These are phyloP conservation scores for Callopanchax toddi DNA, from an alignment of 2,113 vertebrate genomes.

Conservation along the genomic window DNA sequence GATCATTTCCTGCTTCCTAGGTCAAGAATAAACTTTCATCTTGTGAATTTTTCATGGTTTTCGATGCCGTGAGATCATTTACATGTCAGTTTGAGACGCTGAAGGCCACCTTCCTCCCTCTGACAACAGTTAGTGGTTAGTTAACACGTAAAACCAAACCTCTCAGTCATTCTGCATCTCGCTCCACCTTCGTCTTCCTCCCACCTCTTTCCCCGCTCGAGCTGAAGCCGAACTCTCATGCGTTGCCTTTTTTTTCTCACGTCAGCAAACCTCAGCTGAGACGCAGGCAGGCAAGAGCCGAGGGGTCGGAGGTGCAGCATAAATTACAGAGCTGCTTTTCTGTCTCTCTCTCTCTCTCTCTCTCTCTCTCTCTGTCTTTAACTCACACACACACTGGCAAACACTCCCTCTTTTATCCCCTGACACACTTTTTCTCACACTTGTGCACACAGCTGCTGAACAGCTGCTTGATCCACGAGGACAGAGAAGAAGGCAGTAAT, in stretches of 20 bases:
- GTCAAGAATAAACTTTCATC: neutral
- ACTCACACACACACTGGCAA: conserved; percentile 37
- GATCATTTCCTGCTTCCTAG: neutral
- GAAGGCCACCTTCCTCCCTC: conserved; percentile 8
- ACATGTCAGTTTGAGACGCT: conserved; percentile 9
- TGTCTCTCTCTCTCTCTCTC: conserved; percentile 25
- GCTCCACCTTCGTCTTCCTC: conserved; percentile 38
- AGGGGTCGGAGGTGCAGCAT: conserved; percentile 63
- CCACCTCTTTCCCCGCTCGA: conserved; percentile 32
- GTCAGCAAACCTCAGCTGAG: conserved; percentile 66
- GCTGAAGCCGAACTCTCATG: conserved; percentile 34
- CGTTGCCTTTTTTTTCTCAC: conserved; percentile 36
- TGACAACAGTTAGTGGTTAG: conserved; percentile 18
- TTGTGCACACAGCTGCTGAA: conserved; percentile 64
- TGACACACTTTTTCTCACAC: conserved; percentile 62
- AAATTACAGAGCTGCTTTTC: conserved; percentile 57
- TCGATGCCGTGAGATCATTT: neutral
- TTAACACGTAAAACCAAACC: conserved; percentile 29
- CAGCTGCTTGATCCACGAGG: conserved; percentile 67
- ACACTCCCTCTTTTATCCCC: conserved; percentile 31
- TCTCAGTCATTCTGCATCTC: conserved; percentile 18
- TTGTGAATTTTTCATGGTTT: neutral
- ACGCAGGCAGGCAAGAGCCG: conserved; percentile 42
- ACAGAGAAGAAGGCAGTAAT: conserved; percentile 42
- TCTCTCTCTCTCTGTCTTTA: conserved; percentile 14